phyloP scores from a whole-genome alignment of 2,113 vertebrate species.

The Ceyx cyanopectus region DNA sequence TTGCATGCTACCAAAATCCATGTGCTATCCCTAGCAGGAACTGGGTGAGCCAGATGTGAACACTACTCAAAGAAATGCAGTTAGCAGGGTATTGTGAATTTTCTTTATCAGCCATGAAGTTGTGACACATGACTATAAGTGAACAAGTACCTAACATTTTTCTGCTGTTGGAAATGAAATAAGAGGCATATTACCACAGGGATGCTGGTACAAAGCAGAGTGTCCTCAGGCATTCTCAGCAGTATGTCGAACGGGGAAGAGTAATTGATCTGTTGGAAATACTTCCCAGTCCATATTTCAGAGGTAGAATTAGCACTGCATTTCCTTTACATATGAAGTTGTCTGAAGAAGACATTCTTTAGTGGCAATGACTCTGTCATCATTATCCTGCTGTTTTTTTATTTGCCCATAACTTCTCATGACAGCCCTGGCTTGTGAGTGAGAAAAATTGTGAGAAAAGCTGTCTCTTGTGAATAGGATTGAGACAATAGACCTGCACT shows the following conservation, averaged over 20 bases:
- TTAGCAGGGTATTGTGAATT: background rate
- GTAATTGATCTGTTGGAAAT: conserved; percentile 36
- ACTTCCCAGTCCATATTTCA: background rate
- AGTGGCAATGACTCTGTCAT: background rate
- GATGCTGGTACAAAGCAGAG: background rate
- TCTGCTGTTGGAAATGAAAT: background rate
- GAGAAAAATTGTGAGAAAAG: background rate
- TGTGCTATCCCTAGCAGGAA: background rate
- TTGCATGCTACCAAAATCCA: background rate
- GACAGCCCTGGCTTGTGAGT: background rate
- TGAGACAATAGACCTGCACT: background rate
- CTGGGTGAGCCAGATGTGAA: background rate
- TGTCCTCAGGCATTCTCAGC: background rate
- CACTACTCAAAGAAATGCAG: background rate
- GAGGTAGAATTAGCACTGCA: background rate
- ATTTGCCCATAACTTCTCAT: background rate
- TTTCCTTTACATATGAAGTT: conserved; percentile 20
- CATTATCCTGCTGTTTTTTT: conserved; percentile 5
- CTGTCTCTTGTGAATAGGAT: background rate
- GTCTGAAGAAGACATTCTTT: background rate
- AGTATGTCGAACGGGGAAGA: background rate
- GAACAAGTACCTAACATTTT: background rate
- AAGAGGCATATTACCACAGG: background rate
- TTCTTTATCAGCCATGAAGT: background rate
- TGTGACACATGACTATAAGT: background rate